These are phyloP conservation scores for Netelia fuscicornis DNA, from an alignment of 2,888 invertebrate genomes.

Conservation along the genomic window DNA sequence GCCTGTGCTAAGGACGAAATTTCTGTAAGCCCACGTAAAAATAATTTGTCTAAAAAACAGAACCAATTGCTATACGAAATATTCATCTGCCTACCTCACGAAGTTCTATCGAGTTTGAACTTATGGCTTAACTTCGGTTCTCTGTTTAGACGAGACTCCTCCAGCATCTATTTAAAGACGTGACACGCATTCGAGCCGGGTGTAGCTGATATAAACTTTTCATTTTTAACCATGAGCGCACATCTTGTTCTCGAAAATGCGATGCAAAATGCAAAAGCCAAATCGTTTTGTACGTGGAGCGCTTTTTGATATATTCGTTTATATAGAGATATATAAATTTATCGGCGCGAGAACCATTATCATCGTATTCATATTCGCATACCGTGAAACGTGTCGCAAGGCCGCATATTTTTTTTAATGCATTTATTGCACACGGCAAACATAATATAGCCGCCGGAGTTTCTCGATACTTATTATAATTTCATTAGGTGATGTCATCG, in stretches of 20 bases:
- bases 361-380: neutral
- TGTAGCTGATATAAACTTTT: constrained; percentile 58
- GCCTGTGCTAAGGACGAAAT: neutral
- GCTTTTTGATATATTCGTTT: constrained; percentile 13
- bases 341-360: neutral
- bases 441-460: neutral
- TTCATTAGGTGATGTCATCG: constrained; percentile 59
- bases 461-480: constrained; percentile 42
- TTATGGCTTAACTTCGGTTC: constrained; percentile 14
- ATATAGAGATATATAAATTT: neutral
- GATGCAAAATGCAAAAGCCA: constrained; percentile 51
- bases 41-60: constrained; percentile 1
- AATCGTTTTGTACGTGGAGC: neutral
- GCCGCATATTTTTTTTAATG: neutral
- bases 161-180: constrained; percentile 65
- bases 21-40: neutral
- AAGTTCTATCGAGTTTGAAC: constrained; percentile 11
- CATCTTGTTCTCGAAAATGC: constrained; percentile 22
- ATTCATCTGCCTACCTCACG: constrained; percentile 8
- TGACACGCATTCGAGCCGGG: constrained; percentile 51
- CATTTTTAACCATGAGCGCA: constrained; percentile 62
- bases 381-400: constrained; percentile 19
- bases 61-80: neutral
- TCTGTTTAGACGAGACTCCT: constrained; percentile 45
- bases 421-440: constrained; percentile 38